These are phyloP conservation scores for Hydrolagus affinis DNA, from an alignment of 2,113 vertebrate genomes.

Conservation along the genomic window DNA sequence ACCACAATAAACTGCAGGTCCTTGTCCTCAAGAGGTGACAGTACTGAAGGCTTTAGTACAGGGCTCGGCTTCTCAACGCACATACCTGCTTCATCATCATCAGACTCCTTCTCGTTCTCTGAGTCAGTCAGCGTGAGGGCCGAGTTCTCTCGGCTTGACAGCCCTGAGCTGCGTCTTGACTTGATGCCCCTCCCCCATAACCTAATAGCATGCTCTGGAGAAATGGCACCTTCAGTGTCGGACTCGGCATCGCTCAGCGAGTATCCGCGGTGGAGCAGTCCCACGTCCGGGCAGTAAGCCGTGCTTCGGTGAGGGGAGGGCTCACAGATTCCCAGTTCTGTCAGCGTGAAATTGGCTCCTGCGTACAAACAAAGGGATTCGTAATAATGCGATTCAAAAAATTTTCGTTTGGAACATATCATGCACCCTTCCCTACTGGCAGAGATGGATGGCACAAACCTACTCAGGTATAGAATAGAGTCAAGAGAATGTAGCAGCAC, in stretches of 20 bases:
- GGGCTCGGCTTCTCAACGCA: not conserved
- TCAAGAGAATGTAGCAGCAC: not conserved
- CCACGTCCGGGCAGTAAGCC: slow-evolving; percentile 81
- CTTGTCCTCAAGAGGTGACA: not conserved
- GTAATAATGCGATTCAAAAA: not conserved
- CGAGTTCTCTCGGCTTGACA: slow-evolving; percentile 84
- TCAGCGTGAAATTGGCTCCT: slow-evolving; percentile 83
- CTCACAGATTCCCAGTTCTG: slow-evolving; percentile 85
- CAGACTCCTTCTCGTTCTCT: slow-evolving; percentile 85
- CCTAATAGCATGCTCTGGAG: slow-evolving; percentile 80
- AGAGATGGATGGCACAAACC: not conserved
- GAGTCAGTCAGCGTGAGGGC: slow-evolving; percentile 87
- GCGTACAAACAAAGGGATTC: not conserved
- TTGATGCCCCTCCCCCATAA: slow-evolving; percentile 82
- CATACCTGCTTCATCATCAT: slow-evolving; percentile 79
- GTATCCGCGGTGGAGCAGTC: slow-evolving; percentile 80
- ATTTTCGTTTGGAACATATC: slow-evolving; percentile 25
- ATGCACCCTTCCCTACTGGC: not conserved
- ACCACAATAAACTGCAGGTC: not conserved
- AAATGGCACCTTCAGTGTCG: slow-evolving; percentile 82
- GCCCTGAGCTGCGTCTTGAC: slow-evolving; percentile 77
- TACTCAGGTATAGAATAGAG: not conserved
- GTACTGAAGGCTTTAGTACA: not conserved
- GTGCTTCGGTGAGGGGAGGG: slow-evolving; percentile 69
- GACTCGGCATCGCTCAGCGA: slow-evolving; percentile 84